Percentiles rank a stretch among this genome's conserved stretches.
phyloP scores from a whole-genome alignment of 2,113 vertebrate genomes.

The Heliornis fulica region DNA sequence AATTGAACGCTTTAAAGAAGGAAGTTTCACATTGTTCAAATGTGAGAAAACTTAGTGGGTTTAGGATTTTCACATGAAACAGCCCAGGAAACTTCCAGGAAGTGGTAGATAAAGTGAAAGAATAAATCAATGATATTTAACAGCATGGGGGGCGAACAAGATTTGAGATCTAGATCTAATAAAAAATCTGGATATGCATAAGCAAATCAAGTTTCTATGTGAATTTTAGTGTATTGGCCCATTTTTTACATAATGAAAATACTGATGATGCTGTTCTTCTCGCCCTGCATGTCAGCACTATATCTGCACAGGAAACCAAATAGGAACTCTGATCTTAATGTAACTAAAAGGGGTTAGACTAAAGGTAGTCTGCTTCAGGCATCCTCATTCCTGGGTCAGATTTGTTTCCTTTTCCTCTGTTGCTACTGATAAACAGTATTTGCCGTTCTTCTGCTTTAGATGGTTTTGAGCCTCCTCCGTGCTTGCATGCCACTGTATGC shows the following conservation, averaged over 20 bases:
- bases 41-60: background rate
- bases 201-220: background rate
- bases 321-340: background rate
- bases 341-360: background rate
- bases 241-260: background rate
- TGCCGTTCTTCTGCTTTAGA: background rate
- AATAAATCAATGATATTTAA: background rate
- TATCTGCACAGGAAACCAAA: background rate
- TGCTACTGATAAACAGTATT: background rate
- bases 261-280: background rate
- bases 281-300: background rate
- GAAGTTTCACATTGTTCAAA: background rate
- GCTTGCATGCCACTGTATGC: background rate
- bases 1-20: background rate
- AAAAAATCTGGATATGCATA: background rate
- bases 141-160: rapidly evolving
- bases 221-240: background rate
- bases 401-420: background rate
- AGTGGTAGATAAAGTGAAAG: background rate
- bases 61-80: background rate
- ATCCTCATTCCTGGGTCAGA: background rate
- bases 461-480: background rate
- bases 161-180: background rate
- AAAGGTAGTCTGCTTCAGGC: background rate
- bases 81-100: background rate